These are phyloP conservation scores for Lasioglossum morio DNA, from an alignment of 2,888 invertebrate species.

Conservation along the genomic window DNA sequence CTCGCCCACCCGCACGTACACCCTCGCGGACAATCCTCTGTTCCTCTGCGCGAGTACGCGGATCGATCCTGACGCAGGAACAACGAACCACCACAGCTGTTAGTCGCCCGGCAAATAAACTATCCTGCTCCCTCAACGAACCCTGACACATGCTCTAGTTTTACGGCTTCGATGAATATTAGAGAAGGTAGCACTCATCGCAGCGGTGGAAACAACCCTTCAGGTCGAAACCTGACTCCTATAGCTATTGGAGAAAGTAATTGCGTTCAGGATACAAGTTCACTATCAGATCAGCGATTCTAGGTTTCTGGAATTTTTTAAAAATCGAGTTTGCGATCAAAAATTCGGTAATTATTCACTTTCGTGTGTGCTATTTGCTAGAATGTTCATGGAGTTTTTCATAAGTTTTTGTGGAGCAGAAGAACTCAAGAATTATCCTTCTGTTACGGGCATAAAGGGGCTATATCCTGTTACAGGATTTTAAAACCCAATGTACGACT, in stretches of 20 bases:
- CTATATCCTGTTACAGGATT: too few relatives aligned
- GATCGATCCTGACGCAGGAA: constrained; percentile 51
- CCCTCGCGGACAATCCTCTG: neutral
- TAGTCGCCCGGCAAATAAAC: neutral
- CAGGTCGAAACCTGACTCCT: neutral
- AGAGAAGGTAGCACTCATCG: neutral
- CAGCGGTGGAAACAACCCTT: neutral
- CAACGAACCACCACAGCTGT: neutral
- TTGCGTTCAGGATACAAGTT: neutral
- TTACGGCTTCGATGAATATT: neutral
- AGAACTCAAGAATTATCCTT: too few relatives aligned
- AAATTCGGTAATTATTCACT: neutral
- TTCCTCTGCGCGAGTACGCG: neutral
- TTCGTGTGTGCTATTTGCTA: neutral
- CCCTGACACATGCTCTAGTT: neutral
- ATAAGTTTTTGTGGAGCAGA: too few relatives aligned
- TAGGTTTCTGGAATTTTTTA: neutral
- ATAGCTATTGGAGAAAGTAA: neutral
- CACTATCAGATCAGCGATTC: too few relatives aligned
- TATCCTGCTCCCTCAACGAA: neutral
- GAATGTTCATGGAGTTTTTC: neutral
- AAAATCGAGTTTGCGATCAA: neutral
- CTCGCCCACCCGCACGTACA: neutral
- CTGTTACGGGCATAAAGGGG: too few relatives aligned
- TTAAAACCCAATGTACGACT: too few relatives aligned